Base-by-base conservation (phyloP, 2,797 vertebrate species). In the Alauda arvensis region DNA sequence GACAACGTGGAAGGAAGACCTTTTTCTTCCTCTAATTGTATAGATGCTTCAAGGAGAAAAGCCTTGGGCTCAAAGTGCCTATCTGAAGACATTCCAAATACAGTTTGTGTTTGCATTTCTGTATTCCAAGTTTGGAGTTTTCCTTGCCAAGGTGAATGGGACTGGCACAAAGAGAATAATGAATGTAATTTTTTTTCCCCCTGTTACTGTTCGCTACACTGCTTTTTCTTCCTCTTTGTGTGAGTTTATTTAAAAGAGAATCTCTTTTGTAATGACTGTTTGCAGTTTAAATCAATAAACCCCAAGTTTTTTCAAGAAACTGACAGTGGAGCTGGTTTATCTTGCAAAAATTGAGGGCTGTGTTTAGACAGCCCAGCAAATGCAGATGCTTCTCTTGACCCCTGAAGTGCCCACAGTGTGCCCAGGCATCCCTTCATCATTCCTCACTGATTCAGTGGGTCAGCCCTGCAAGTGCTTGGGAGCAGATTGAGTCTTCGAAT, bases 221-320 rank as follows among this genome's bases (percentile, higher is more conserved):
- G 97, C 97, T 96, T 96, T 96, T 94, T 94, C 94, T 96, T 98
- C 93, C 98, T 98, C 97, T 98, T 95, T 97, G 95, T 98, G 98
- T 98, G 98, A 98, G 98, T 98, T 99, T 98, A 98, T 99, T 98
- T 98, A 97, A 98, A 98, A 97, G 95, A 95, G 87, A 97, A 95
- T 96, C 96, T 94, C 95, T 97, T 98, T 99, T 99, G 98, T 99
- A 99, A 99, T 97, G 98, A 99, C 98, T 99, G 98, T 99, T 99
- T 99, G 98, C 98, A 99, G 98, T 99, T 99, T 98, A 98, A 99
- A 98, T 98, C 99, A 99, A 99, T 99, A 99, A 99, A 99, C 97
- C 98, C 98, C 96, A 68, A 95, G 92, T 97, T 97, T 97, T 97
- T 97, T 97, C 97, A 97, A 97, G 93, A 97, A 97, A 95, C 82